Evolutionary conservation across 2,113 vertebrate species (phyloP), one percentile per base, ranked within the genome.

Genomic region (Rhodinocichla rosea): DNA sequence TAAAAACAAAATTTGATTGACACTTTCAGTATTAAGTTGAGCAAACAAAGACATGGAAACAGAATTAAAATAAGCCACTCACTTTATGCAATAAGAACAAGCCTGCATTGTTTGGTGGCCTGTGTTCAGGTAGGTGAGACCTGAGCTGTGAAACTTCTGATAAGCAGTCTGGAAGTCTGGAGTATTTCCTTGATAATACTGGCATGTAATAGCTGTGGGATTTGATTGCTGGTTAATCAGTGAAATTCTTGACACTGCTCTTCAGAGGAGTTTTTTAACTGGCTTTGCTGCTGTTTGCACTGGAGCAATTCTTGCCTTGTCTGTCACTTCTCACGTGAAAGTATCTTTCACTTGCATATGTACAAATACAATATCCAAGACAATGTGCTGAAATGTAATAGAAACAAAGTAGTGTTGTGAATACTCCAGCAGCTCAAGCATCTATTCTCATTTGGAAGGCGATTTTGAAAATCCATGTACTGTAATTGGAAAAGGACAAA

Each of bases 351-450:
- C 87, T 90, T 89, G 39, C 9, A 3, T 83, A 33, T 63, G 37
- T 70, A 40, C 47, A 64, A 92, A 63, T 83, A 60, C 39, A 47
- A 52, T 86, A 57, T 93, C 71, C 7, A 23, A 88, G 83, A 44
- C 42, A 71, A 22, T 5, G 23, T 82, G 35, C 63, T 91, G 91
- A 82, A 73, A 50, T 80, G 83, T 85, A 90, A 82, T 77, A 91
- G 92, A 95, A 97, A 90, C 88, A 93, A 95, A 94, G 75, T 2
- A 11, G 22, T 82, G 59, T 57, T 77, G 42, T 57, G 86, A 90
- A 95, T 92, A 80, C 84, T 96, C 86, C 81, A 82, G 33, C 42
- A 84, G 53, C 64, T 95, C 30, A 74, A 83, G 37, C 17, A 59
- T 74, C 47, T 59, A 1, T 73, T 60, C n/a, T 87, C 13, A 33